Base-by-base conservation (phyloP, 2,888 invertebrate species). In the Melangyna quadrimaculata region DNA sequence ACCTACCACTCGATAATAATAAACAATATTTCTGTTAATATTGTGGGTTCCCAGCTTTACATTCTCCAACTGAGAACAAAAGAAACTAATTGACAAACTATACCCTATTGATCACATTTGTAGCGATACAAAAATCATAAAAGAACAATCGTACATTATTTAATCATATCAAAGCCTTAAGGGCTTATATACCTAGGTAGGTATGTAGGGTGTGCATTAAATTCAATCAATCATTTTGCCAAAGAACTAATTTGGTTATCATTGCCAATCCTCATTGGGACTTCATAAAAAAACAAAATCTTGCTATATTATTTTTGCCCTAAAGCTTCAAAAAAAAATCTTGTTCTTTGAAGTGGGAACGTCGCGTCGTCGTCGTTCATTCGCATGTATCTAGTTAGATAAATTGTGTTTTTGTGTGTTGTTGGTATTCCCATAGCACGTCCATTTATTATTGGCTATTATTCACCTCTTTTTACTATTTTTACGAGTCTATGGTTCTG, bases 401-500 rank as follows among this genome's bases (percentile, higher is more conserved):
- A 55, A 29, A 55, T 32, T 4, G 27, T 53, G 1, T 57, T 35
- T 57, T 29, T 57, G 35, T 9, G 8, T 65, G 3, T 48, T 51
- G 24, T 43, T 63, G 27, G 24, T 63, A 27, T 48, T 67, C 51
- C 48, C 51, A 51, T 35, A 59, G 69, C 67, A 89, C 88, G 89
- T 89, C 89, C 89, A 90, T 91, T 90, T 91, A 89, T 89, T 91
- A 89, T 89, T 91, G 91, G 91, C 91, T 91, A 91, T 91, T 91
- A 91, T 91, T 91, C 91, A 91, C 91, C 91, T 91, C 80, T 57
- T 71, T 71, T 43, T 27, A 55, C 57, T 48, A 29, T 48, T 27
- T 40, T 61, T 35, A 63, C 65, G 19, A 53, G 43, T 53, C 69
- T 22, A 69, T 77, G 48, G 22, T 63, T 48, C 29, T 77, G 32